Percentiles rank a stretch among this genome's conserved stretches.
These are phyloP conservation scores for Alosa sapidissima DNA, from an alignment of 2,797 vertebrate genomes.

Conservation along the genomic window DNA sequence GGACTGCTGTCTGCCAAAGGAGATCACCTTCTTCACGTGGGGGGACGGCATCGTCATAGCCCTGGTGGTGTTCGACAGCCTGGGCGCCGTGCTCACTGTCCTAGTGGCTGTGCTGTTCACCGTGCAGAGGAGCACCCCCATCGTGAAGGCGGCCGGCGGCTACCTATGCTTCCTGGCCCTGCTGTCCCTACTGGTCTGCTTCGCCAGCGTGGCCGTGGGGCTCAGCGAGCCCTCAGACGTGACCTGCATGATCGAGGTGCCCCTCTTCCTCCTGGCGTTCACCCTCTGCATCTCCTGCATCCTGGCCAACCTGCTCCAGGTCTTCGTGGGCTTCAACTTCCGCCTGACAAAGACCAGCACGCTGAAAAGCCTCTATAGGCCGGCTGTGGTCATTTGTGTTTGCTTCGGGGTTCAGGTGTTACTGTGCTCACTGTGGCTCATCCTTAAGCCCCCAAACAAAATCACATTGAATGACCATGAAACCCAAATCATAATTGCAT, in stretches of 20 bases:
- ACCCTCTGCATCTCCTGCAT: conserved; percentile 68
- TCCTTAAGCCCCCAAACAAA: neutral
- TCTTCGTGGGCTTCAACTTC: conserved; percentile 65
- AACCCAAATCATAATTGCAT: conserved; percentile 39
- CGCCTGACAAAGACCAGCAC: conserved; percentile 24
- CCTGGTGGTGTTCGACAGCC: conserved; percentile 36
- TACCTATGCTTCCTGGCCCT: conserved; percentile 63
- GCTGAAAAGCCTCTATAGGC: conserved; percentile 57
- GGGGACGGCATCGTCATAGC: conserved; percentile 49
- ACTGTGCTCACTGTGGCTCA: conserved; percentile 57
- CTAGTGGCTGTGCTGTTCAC: conserved; percentile 53
- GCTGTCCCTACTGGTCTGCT: conserved; percentile 59
- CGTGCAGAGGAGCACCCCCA: conserved; percentile 55
- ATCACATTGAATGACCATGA: fast-evolving
- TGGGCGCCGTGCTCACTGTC: conserved; percentile 52
- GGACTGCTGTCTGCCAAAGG: conserved; percentile 44
- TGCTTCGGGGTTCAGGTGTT: conserved; percentile 56
- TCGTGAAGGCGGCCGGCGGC: conserved; percentile 70
- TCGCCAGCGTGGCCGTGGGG: conserved; percentile 53
- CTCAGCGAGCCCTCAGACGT: conserved; percentile 38
- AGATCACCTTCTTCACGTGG: conserved; percentile 43
- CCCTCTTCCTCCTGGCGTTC: conserved; percentile 61
- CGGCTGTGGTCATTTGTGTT: conserved; percentile 47
- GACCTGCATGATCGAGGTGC: conserved; percentile 54
- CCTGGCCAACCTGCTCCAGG: conserved; percentile 67